Evolutionary conservation across 53 echinoderm and acorn worm genomes (phyloP).

Genomic region (Crossaster papposus): DNA sequence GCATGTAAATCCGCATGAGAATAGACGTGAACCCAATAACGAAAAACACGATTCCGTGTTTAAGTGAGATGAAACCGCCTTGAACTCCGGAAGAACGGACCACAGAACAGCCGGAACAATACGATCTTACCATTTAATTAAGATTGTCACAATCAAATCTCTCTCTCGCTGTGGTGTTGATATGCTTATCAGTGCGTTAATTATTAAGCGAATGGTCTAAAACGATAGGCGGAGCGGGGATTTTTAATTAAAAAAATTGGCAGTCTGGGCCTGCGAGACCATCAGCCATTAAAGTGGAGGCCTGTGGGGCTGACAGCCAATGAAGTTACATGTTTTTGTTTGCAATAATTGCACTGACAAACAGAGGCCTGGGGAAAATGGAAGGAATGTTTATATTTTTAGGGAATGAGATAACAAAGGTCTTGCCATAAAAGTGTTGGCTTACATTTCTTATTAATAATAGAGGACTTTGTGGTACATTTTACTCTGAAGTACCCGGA

Average conservation of each 20-base stretch:
- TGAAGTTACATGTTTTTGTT: not conserved
- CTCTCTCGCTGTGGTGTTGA: not conserved
- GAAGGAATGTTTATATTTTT: too few species aligned
- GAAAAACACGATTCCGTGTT: not conserved
- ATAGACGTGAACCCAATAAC: too few species aligned
- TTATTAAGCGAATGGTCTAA: conserved; percentile 1
- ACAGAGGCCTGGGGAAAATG: not conserved
- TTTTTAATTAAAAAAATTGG: conserved; percentile 27
- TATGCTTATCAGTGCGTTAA: conserved; percentile 25
- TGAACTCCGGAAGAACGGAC: not conserved
- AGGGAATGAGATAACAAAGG: not conserved
- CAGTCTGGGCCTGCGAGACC: too few species aligned
- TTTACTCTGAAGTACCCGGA: not conserved
- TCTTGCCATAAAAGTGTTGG: not conserved
- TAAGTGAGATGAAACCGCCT: not conserved
- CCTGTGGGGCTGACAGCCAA: not conserved
- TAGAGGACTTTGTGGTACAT: not conserved
- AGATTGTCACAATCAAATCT: not conserved
- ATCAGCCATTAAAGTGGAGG: not conserved
- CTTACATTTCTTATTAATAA: not conserved
- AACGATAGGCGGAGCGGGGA: conserved; percentile 1
- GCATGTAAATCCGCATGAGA: too few species aligned
- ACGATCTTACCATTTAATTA: conserved; percentile 13
- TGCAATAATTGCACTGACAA: not conserved
- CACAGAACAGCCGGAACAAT: conserved; percentile 4